A percentile compares a stretch with the other conserved stretches of the same genome.
Evolutionary conservation across 53 echinoderm and acorn worm species (phyloP).

Genomic region (Crossaster papposus): DNA sequence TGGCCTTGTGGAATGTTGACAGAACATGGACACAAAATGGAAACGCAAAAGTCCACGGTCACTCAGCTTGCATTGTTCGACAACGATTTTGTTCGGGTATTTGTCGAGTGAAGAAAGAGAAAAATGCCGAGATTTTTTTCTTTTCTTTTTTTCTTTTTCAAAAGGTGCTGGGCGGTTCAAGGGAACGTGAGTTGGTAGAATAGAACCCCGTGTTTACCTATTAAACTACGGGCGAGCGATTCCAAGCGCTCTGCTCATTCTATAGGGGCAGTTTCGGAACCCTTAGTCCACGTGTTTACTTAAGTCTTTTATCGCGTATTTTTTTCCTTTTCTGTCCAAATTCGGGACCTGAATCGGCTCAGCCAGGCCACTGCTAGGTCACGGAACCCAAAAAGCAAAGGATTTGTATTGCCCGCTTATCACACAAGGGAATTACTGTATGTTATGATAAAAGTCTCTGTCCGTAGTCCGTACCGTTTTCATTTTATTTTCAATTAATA

Average conservation of each 20-base stretch:
- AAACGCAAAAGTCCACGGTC: constrained; percentile 48
- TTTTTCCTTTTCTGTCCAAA: constrained; percentile 7
- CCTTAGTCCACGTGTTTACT: constrained; percentile 17
- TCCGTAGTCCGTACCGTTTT: not conserved
- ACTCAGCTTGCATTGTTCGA: constrained; percentile 26
- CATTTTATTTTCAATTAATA: not conserved
- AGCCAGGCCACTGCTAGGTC: constrained; percentile 42
- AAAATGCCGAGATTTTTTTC: constrained; percentile 27
- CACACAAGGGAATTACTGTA: not conserved
- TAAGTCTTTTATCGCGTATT: not conserved
- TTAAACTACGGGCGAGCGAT: constrained; percentile 20
- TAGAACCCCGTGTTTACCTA: constrained; percentile 26
- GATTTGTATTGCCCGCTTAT: not conserved
- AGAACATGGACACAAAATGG: not conserved
- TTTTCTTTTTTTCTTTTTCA: constrained; percentile 7
- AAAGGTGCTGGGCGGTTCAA: constrained; percentile 27
- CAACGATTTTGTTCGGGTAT: constrained; percentile 21
- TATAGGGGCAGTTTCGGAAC: not conserved
- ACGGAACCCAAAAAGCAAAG: constrained; percentile 7
- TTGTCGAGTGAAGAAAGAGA: constrained; percentile 45
- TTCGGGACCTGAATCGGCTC: constrained; percentile 8
- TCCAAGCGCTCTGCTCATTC: not conserved
- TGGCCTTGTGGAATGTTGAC: constrained; percentile 18
- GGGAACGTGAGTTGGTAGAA: constrained; percentile 33
- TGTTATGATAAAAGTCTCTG: no score